Conservation (phyloP, 2,113 vertebrate genomes). For the Vanacampus margaritifer region DNA sequence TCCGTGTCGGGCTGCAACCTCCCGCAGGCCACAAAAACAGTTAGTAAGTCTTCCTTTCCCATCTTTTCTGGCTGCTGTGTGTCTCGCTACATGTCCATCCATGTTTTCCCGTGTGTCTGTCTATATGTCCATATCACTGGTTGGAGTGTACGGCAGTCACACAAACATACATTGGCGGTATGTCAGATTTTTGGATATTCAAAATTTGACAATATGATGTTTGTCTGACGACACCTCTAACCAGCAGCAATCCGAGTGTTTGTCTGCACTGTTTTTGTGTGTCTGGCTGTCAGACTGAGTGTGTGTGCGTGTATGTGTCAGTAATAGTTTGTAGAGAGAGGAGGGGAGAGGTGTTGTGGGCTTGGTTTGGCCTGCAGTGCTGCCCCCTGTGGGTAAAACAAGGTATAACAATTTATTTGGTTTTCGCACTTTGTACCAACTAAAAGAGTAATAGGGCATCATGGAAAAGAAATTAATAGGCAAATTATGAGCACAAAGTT, state of each 20-base stretch:
- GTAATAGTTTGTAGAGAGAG: too few species aligned
- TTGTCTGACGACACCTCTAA: conserved; percentile 24
- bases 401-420: not conserved
- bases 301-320: not conserved
- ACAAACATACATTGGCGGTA: not conserved
- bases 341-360: too few species aligned
- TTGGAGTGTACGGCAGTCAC: conserved; percentile 29
- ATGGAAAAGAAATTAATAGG: too few species aligned
- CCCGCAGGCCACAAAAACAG: conserved; percentile 92
- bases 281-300: conserved; percentile 8
- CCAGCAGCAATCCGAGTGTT: conserved; percentile 15
- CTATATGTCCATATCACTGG: not conserved
- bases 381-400: conserved; percentile 35
- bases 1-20: conserved; percentile 90
- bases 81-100: conserved; percentile 36
- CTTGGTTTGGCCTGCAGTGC: conserved; percentile 6
- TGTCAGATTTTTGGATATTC: not conserved
- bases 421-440: not conserved
- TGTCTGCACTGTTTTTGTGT: conserved; percentile 27
- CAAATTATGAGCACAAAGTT: not conserved
- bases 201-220: not conserved
- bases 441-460: too few species aligned
- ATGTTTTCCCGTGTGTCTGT: not conserved
- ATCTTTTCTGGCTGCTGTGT: conserved; percentile 69
- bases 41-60: conserved; percentile 86